Conservation (phyloP, 2,888 invertebrate genomes). For the Resseliella maxima region DNA sequence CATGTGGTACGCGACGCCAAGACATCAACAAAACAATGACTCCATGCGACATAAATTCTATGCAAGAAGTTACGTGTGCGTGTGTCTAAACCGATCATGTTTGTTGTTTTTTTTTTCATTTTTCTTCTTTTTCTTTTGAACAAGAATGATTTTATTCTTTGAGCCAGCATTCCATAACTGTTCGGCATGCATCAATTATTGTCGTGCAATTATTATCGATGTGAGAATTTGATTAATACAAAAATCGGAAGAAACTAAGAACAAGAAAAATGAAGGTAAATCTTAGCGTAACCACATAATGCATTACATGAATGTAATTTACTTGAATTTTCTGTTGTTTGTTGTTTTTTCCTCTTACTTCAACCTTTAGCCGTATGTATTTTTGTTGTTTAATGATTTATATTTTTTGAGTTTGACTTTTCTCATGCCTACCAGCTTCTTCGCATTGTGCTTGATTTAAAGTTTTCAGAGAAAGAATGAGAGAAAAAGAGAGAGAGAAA, state of each 20-base stretch:
- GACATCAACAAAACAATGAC: constrained; percentile 25
- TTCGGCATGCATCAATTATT: constrained; percentile 17
- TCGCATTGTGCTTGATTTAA: constrained; percentile 1
- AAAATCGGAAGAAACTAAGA: background rate
- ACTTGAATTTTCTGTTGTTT: background rate
- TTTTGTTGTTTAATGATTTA: background rate
- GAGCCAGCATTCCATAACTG: background rate
- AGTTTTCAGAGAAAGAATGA: background rate
- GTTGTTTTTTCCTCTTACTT: background rate
- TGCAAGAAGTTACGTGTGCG: constrained; percentile 7
- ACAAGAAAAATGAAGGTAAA: background rate
- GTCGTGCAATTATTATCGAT: constrained; percentile 53
- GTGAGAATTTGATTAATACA: constrained; percentile 49
- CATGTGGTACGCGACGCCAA: constrained; percentile 20
- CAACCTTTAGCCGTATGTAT: too few relatives aligned
- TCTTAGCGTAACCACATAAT: constrained; percentile 1
- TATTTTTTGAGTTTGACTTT: background rate
- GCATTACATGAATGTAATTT: background rate
- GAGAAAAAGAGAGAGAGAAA: background rate
- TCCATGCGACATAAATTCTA: constrained; percentile 17
- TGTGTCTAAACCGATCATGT: constrained; percentile 32
- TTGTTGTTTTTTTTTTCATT: constrained; percentile 1
- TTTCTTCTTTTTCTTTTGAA: background rate
- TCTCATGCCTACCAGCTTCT: constrained; percentile 23
- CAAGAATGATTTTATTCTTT: background rate